Conservation (phyloP, 2,888 invertebrate species). For the Loripinus fragilis region DNA sequence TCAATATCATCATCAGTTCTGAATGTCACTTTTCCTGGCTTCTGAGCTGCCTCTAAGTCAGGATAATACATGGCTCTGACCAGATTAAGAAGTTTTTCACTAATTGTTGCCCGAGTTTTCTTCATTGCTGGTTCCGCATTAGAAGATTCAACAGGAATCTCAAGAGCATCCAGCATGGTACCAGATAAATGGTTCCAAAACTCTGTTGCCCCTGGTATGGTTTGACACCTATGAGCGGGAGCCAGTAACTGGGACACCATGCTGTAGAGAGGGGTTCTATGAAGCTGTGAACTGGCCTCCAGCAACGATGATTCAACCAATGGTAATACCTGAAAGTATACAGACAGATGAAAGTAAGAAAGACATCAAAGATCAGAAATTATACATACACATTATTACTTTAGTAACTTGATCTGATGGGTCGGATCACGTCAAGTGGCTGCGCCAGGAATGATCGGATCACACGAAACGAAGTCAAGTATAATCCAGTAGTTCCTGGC, state of each 20-base stretch:
- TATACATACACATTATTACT: no score
- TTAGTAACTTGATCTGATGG: no score
- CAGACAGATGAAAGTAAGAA: no score
- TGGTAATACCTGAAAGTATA: constrained; percentile 74
- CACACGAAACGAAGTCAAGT: no score
- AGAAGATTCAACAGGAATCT: neutral
- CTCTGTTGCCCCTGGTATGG: constrained; percentile 20
- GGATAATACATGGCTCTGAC: constrained; percentile 61
- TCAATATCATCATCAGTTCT: constrained; percentile 26
- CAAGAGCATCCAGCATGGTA: constrained; percentile 44
- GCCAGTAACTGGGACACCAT: constrained; percentile 60
- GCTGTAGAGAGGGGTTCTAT: constrained; percentile 70
- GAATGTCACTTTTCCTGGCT: constrained; percentile 61
- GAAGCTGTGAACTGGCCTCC: constrained; percentile 67
- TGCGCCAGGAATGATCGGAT: no score
- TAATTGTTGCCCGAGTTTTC: constrained; percentile 34
- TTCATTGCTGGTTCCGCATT: constrained; percentile 26
- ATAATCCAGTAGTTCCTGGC: no score
- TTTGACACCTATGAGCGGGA: constrained; percentile 2
- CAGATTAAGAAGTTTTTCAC: constrained; percentile 54
- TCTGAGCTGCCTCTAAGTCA: constrained; percentile 44
- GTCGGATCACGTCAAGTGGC: no score
- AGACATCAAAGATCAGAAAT: no score
- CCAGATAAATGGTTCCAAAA: constrained; percentile 63
- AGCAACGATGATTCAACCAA: constrained; percentile 76